phyloP scores from a whole-genome alignment of 2,888 invertebrate species.

The Melieria crassipennis region DNA sequence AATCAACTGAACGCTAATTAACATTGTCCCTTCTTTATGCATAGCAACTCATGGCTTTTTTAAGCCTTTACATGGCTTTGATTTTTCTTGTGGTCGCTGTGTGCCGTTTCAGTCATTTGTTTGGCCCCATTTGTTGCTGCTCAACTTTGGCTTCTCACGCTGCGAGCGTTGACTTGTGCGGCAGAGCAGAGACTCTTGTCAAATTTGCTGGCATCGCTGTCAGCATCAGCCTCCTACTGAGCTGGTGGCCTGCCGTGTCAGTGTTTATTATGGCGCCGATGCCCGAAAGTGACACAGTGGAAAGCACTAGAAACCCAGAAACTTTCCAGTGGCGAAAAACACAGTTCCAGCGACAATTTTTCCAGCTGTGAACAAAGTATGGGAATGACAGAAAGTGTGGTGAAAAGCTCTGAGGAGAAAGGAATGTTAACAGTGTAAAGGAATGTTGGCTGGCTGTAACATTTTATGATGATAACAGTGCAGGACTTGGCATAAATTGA shows the following conservation, averaged over 20 bases:
- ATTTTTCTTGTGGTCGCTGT: neutral
- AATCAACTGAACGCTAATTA: too few relatives aligned
- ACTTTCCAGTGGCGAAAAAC: too few relatives aligned
- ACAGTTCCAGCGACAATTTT: neutral
- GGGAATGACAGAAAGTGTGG: too few relatives aligned
- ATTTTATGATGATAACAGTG: too few relatives aligned
- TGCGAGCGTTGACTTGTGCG: neutral
- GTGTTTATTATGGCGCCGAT: too few relatives aligned
- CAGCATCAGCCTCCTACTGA: conserved; percentile 32
- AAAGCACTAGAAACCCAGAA: too few relatives aligned
- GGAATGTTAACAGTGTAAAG: too few relatives aligned
- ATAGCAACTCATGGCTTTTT: neutral
- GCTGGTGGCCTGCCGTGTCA: neutral
- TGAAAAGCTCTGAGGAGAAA: too few relatives aligned
- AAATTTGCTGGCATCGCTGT: conserved; percentile 9
- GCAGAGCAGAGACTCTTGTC: conserved; percentile 7
- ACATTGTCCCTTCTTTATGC: neutral
- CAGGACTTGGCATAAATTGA: too few relatives aligned
- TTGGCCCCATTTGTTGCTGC: conserved; percentile 11
- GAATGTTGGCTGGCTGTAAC: too few relatives aligned
- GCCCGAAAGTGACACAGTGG: too few relatives aligned
- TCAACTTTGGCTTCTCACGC: neutral
- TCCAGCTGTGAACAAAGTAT: too few relatives aligned
- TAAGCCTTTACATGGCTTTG: neutral
- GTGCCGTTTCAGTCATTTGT: neutral